Percentiles rank a stretch among this genome's conserved stretches.
These are phyloP conservation scores for Drosophila affinis DNA, from an alignment of 2,888 invertebrate genomes.

Conservation along the genomic window DNA sequence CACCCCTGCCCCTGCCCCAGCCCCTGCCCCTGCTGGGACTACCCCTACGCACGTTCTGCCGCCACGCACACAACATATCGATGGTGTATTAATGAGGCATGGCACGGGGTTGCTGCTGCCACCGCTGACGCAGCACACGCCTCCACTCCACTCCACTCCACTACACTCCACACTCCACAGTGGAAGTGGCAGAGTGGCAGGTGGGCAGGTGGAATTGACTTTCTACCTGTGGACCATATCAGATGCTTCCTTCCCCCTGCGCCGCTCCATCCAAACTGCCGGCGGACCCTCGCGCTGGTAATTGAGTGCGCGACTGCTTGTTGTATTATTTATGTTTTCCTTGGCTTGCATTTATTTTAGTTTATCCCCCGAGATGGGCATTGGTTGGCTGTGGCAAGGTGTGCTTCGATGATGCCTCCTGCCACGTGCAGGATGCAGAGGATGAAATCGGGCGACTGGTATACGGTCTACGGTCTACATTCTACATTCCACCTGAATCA, in stretches of 20 bases:
- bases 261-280: not conserved
- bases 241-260: too few relatives aligned
- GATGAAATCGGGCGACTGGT: too few relatives aligned
- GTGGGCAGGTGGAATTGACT: constrained; percentile 49
- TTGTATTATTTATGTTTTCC: constrained; percentile 58
- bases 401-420: too few relatives aligned
- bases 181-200: constrained; percentile 6
- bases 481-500: not conserved
- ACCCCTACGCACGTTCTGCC: not conserved
- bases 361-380: not conserved
- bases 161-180: constrained; percentile 8
- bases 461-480: not conserved
- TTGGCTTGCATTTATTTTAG: constrained; percentile 13
- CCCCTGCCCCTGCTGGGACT: not conserved
- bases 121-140: constrained; percentile 45
- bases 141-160: constrained; percentile 26
- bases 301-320: constrained; percentile 55
- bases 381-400: not conserved
- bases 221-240: constrained; percentile 15
- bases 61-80: constrained; percentile 30
- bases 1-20: not conserved
- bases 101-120: constrained; percentile 30
- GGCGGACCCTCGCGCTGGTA: constrained; percentile 19
- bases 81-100: constrained; percentile 61
- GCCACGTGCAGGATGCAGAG: too few relatives aligned